These are phyloP conservation scores for Samia ricini DNA, from an alignment of 1,140 invertebrate genomes.

Conservation along the genomic window DNA sequence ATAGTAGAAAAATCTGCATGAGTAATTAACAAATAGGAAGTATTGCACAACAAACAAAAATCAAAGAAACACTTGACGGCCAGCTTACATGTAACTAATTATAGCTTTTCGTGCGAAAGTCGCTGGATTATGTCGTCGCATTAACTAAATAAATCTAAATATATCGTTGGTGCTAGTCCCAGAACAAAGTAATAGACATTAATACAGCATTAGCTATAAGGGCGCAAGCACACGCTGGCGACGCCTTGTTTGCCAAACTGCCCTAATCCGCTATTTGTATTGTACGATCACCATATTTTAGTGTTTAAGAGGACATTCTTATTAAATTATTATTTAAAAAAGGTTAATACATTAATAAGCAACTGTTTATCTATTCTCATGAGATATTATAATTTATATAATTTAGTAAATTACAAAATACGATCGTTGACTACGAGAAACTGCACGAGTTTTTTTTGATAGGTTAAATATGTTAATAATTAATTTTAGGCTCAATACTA, in stretches of 20 bases:
- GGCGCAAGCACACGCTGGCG: conserved; percentile 57
- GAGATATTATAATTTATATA: no score
- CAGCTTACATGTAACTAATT: conserved; percentile 12
- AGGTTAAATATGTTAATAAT: no score
- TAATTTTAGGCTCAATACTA: no score
- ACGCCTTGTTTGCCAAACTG: conserved; percentile 77
- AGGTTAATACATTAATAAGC: no score
- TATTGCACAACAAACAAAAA: no score
- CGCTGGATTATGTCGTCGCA: conserved; percentile 55
- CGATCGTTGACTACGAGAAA: no score
- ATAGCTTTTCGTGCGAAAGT: conserved; percentile 46
- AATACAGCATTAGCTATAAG: conserved; percentile 70
- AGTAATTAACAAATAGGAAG: no score
- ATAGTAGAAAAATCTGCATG: no score
- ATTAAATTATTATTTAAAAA: neutral
- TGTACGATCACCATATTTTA: conserved; percentile 30
- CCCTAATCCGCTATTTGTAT: conserved; percentile 76
- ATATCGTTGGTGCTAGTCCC: conserved; percentile 47
- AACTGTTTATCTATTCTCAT: no score
- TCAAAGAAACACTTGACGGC: neutral
- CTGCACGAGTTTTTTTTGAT: no score
- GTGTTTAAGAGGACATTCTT: conserved; percentile 6
- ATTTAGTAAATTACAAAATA: no score
- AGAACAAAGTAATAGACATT: conserved; percentile 76
- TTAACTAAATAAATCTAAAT: conserved; percentile 64